Percentiles rank a stretch among this genome's conserved stretches.
phyloP scores from a whole-genome alignment of 1,140 invertebrate genomes.

The Hyles vespertilio region DNA sequence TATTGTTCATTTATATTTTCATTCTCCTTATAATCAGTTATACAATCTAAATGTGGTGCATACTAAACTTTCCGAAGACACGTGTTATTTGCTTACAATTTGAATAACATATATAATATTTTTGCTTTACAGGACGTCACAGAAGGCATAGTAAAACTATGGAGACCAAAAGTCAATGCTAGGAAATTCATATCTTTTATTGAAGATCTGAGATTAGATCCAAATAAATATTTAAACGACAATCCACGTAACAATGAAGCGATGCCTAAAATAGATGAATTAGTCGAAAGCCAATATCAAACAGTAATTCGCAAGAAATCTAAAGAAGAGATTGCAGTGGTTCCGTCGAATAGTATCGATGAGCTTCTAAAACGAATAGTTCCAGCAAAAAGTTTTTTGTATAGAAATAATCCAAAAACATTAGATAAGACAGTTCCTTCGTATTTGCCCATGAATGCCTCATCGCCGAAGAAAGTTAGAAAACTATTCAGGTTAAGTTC shows the following conservation, averaged over 20 bases:
- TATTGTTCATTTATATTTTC: no score
- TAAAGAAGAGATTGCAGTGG: constrained; percentile 34
- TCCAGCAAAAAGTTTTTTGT: constrained; percentile 69
- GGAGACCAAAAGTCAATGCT: constrained; percentile 55
- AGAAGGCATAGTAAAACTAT: constrained; percentile 61
- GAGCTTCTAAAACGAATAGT: constrained; percentile 57
- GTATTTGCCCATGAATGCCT: constrained; percentile 63
- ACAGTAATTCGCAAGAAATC: constrained; percentile 47
- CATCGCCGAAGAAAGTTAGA: constrained; percentile 41
- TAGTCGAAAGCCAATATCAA: constrained; percentile 54
- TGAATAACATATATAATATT: constrained; percentile 22
- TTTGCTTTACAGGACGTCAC: constrained; percentile 47
- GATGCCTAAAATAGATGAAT: constrained; percentile 1
- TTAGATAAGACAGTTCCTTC: constrained; percentile 44
- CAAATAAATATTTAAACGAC: constrained; percentile 46
- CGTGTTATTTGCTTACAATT: no score
- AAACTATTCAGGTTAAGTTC: constrained; percentile 57
- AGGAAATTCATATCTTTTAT: constrained; percentile 59
- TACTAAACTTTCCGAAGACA: no score
- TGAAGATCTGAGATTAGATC: constrained; percentile 51
- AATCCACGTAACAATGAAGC: constrained; percentile 2
- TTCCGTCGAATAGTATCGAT: constrained; percentile 40
- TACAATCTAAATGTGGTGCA: no score
- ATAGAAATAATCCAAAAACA: constrained; percentile 52
- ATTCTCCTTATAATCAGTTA: no score